phyloP scores from a whole-genome alignment of 2,888 invertebrate species.

The Rosalia funebris region DNA sequence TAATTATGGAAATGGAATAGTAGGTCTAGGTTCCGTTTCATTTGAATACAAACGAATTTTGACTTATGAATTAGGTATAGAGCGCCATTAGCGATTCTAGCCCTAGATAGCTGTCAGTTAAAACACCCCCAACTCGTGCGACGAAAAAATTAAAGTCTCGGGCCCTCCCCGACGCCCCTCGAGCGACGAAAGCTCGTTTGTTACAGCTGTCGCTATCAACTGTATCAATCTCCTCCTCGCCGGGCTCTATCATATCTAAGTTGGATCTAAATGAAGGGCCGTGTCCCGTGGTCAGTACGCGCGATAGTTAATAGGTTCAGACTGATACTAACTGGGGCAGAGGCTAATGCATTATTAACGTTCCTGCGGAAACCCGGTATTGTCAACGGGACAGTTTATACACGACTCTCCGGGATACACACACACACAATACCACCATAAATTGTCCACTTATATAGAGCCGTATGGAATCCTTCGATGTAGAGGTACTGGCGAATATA shows the following conservation, averaged over 20 bases:
- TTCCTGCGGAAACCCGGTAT: slow-evolving; percentile 36
- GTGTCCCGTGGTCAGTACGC: slow-evolving; percentile 27
- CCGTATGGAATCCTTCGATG: slow-evolving; percentile 31
- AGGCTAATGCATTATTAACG: slow-evolving; percentile 43
- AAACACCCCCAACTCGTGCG: not conserved
- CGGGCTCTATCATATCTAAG: slow-evolving; percentile 36
- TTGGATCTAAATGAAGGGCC: slow-evolving; percentile 40
- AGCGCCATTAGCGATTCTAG: too few species aligned
- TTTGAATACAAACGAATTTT: too few species aligned
- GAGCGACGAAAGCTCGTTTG: slow-evolving; percentile 12
- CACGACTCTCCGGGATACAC: slow-evolving; percentile 15
- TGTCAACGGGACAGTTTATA: slow-evolving; percentile 38
- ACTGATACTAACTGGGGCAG: slow-evolving; percentile 36
- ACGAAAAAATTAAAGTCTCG: not conserved
- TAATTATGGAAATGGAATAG: too few species aligned
- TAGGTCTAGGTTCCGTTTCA: too few species aligned
- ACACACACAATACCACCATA: slow-evolving; percentile 33
- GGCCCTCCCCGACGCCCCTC: not conserved
- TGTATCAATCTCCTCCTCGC: slow-evolving; percentile 29
- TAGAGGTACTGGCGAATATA: slow-evolving; percentile 2
- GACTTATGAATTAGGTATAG: too few species aligned
- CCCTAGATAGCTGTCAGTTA: too few species aligned
- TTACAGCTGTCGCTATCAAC: slow-evolving; percentile 26
- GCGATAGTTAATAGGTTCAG: slow-evolving; percentile 27
- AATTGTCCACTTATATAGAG: slow-evolving; percentile 39